A percentile compares a stretch with the other conserved stretches of the same genome.
Conservation (phyloP, 2,113 vertebrate genomes). For the Channa maculata region DNA sequence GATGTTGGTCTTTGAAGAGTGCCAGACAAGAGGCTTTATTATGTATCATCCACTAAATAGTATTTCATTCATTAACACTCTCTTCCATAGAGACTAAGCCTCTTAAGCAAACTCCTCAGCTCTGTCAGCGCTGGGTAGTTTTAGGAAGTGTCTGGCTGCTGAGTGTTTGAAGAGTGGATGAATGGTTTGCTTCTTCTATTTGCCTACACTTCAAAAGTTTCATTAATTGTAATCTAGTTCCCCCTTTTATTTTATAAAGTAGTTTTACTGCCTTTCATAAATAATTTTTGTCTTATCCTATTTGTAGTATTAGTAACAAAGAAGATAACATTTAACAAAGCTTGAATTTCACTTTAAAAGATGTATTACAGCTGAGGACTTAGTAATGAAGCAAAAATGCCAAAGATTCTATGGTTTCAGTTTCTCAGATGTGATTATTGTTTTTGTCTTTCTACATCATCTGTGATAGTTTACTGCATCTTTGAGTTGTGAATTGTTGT, state of each 20-base stretch:
- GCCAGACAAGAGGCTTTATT: slow-evolving; percentile 83
- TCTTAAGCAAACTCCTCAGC: slow-evolving; percentile 81
- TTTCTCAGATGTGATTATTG: neutral
- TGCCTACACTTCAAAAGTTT: slow-evolving; percentile 23
- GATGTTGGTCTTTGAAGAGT: slow-evolving; percentile 89
- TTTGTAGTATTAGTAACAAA: too few relatives aligned
- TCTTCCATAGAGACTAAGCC: slow-evolving; percentile 79
- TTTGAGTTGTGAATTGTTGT: neutral
- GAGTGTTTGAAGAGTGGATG: slow-evolving; percentile 56
- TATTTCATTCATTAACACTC: slow-evolving; percentile 88
- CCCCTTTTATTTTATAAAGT: slow-evolving; percentile 1
- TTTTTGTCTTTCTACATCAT: neutral
- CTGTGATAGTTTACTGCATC: neutral
- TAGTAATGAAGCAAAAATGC: neutral
- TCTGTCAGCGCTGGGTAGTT: slow-evolving; percentile 69
- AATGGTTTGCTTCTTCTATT: slow-evolving; percentile 42
- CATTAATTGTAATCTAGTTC: neutral
- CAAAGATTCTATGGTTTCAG: neutral
- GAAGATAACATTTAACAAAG: too few relatives aligned
- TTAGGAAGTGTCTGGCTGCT: slow-evolving; percentile 72
- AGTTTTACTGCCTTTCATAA: neutral
- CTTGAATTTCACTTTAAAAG: neutral
- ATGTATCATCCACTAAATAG: slow-evolving; percentile 86
- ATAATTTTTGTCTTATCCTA: neutral
- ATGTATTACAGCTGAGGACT: neutral